Evolutionary conservation across 2,113 vertebrate genomes (phyloP), one percentile per base, ranked within the genome.

Genomic region (Seriola dumerili): DNA sequence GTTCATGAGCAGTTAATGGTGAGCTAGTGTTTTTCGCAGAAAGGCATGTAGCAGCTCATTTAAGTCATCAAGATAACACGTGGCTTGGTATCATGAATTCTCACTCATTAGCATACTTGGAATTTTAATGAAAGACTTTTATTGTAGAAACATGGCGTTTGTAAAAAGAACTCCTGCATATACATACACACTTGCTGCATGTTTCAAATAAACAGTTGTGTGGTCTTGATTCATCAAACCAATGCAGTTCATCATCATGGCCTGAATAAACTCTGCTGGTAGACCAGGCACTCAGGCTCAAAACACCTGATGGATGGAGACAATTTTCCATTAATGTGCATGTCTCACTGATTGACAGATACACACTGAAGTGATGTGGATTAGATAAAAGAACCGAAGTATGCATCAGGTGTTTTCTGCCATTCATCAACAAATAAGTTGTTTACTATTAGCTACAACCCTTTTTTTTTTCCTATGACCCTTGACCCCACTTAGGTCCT

Each of bases 341-440:
- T n/a, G 14, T 57, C 34, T 42, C 40, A 59, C 58, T 48, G 54
- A 80, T 77, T 76, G 66, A 54, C 34, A 42, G n/a, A 67, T 9
- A 19, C 7, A 32, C 65, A 50, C 6, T 16, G 0, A 66, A 63
- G 34, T 14, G 5, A 62, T 6, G 25, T 8, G 0, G 23, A 19
- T 34, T 10, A 36, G 19, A 23, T 1, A 0, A 10, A 50, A 2
- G 8, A 68, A 63, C 17, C 16, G 8, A 13, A 67, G 23, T 36
- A 9, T 50, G 23, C 82, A 84, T 93, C 91, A 88, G 92, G 85
- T 93, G 48, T 92, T 93, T 94, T 92, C 40, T 87, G 92, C 87
- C 83, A 23, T 36, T 74, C 38, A 80, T 82, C 40, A 69, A 44
- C 32, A 54, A 59, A 48, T 84, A 57, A 69, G 25, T 8, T 50